phyloP scores from a whole-genome alignment of 1,140 invertebrate genomes.

The Meteorus sp. region DNA sequence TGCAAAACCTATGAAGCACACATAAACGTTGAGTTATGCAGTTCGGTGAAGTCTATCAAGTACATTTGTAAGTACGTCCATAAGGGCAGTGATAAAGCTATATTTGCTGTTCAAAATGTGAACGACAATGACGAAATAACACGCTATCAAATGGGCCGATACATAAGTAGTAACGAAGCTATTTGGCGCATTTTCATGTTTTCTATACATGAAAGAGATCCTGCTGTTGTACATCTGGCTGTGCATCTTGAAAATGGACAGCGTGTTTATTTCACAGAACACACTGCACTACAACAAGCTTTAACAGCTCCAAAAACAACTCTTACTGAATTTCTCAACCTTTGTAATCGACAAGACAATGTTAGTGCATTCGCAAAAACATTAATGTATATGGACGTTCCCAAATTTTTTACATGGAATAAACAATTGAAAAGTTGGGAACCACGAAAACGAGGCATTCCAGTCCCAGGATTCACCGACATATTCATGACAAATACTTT shows the following conservation, averaged over 20 bases:
- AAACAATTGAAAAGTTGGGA: constrained; percentile 35
- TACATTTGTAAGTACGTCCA: constrained; percentile 54
- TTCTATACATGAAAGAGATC: constrained; percentile 50
- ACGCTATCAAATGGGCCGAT: constrained; percentile 36
- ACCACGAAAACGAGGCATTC: constrained; percentile 37
- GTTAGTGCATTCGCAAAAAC: constrained; percentile 44
- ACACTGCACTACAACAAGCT: constrained; percentile 28
- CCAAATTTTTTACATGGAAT: constrained; percentile 49
- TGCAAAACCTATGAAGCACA: constrained; percentile 39
- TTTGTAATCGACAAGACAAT: constrained; percentile 26
- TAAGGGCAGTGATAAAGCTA: constrained; percentile 46
- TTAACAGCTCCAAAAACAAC: constrained; percentile 34
- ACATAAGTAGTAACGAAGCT: constrained; percentile 49
- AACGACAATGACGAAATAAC: constrained; percentile 47
- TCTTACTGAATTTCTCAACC: constrained; percentile 42
- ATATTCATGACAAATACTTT: constrained; percentile 25
- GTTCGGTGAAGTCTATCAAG: constrained; percentile 51
- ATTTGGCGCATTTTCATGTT: constrained; percentile 55
- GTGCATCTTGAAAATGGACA: constrained; percentile 54
- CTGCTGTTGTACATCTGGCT: constrained; percentile 51
- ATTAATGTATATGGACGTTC: constrained; percentile 49
- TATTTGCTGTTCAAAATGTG: constrained; percentile 25
- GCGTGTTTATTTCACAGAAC: constrained; percentile 44
- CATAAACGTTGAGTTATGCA: constrained; percentile 49
- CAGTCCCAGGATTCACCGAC: constrained; percentile 35